Conservation (phyloP, 1,140 invertebrate genomes). For the Asbolus verrucosus region DNA sequence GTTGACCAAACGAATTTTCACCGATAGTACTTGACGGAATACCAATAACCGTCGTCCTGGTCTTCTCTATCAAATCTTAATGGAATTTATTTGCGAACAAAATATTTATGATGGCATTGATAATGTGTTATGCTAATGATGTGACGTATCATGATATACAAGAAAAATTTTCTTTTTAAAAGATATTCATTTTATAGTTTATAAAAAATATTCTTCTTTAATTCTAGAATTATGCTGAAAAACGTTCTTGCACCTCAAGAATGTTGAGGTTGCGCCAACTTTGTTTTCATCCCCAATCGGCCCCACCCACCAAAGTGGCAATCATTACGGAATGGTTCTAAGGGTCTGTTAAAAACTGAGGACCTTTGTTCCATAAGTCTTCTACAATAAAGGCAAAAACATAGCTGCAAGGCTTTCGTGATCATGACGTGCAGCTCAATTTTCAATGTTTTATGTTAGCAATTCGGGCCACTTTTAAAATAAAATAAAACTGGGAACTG, state of each 20-base stretch:
- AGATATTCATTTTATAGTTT: neutral
- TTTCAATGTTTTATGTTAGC: slow-evolving; percentile 33
- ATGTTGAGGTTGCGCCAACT: neutral
- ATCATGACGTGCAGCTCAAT: slow-evolving; percentile 31
- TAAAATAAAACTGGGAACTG: neutral
- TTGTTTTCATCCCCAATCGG: no score
- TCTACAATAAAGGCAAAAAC: slow-evolving; percentile 6
- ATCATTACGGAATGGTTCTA: slow-evolving; percentile 8
- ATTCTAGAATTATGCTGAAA: no score
- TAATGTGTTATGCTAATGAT: slow-evolving; percentile 34
- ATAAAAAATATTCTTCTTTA: no score
- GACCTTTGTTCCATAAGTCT: neutral
- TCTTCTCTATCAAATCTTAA: neutral
- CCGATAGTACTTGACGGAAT: neutral
- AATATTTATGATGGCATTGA: slow-evolving; percentile 36
- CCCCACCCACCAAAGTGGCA: slow-evolving; percentile 5
- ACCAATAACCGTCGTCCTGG: neutral
- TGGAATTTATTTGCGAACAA: slow-evolving; percentile 24
- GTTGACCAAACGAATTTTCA: slow-evolving; percentile 19
- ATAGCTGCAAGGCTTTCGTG: slow-evolving; percentile 18
- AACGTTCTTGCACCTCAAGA: neutral
- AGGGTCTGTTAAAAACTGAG: slow-evolving; percentile 9
- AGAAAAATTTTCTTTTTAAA: slow-evolving; percentile 1
- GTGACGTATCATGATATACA: neutral
- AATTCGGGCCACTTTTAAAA: slow-evolving; percentile 13